Percentiles rank a stretch among this genome's conserved stretches.
phyloP scores from a whole-genome alignment of 2,888 invertebrate genomes.

The Noctua fimbriata region DNA sequence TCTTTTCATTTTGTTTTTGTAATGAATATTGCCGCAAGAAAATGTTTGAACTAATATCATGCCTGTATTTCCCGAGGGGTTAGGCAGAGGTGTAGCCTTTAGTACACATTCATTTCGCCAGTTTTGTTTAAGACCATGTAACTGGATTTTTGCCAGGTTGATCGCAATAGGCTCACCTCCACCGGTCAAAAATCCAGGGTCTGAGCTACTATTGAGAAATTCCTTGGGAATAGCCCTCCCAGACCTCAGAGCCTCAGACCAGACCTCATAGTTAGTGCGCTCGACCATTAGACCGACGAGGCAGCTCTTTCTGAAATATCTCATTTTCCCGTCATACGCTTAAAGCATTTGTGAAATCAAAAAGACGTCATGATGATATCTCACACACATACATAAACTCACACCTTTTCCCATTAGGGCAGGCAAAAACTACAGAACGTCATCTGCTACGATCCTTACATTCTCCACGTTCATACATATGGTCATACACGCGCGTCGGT shows the following conservation, averaged over 20 bases:
- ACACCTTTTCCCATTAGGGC: neutral
- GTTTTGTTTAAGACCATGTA: neutral
- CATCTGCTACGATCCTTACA: neutral
- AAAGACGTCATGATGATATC: neutral
- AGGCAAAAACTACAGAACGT: neutral
- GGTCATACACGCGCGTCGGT: too few relatives aligned
- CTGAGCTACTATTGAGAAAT: neutral
- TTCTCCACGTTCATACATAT: neutral
- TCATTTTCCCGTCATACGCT: neutral
- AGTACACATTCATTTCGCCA: neutral
- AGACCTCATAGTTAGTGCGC: neutral
- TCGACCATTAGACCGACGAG: neutral
- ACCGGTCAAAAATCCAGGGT: neutral
- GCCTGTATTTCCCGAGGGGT: neutral
- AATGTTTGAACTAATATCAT: neutral
- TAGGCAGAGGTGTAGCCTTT: neutral
- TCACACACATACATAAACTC: neutral
- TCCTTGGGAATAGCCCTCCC: neutral
- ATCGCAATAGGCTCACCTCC: too few relatives aligned
- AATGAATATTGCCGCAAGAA: neutral
- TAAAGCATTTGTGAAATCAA: neutral
- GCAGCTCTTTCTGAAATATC: neutral
- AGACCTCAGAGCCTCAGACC: too few relatives aligned
- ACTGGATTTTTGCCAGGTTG: neutral
- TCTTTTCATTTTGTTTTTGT: slow-evolving; percentile 19